Conservation (phyloP, 2,888 invertebrate species). For the Melanotus villosus region DNA sequence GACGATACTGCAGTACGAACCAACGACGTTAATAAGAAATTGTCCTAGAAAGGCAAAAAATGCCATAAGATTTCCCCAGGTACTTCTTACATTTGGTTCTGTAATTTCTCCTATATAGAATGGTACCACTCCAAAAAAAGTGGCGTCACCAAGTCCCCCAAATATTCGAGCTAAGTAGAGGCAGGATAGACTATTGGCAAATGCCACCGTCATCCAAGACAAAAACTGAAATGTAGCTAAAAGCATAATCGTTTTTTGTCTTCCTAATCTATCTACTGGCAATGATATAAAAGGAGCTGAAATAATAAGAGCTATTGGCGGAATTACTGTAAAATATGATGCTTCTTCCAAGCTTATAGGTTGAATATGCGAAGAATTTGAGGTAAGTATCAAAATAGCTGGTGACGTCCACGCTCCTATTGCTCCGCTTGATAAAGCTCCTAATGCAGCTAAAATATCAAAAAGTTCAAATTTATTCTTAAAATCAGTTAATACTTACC, state of each 20-base stretch:
- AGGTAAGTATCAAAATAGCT: constrained; percentile 43
- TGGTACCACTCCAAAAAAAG: constrained; percentile 53
- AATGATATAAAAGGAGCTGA: constrained; percentile 54
- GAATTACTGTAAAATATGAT: constrained; percentile 61
- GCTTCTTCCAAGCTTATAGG: constrained; percentile 54
- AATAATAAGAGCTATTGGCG: constrained; percentile 56
- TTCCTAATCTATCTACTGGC: constrained; percentile 58
- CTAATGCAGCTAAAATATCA: no score
- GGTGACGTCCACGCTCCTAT: constrained; percentile 54
- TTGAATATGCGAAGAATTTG: constrained; percentile 25
- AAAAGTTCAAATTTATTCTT: no score
- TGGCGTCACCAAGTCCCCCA: constrained; percentile 56
- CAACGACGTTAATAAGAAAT: constrained; percentile 69
- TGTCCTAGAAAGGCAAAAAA: constrained; percentile 52
- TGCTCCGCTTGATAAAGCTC: no score
- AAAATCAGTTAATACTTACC: no score
- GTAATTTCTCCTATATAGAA: constrained; percentile 59
- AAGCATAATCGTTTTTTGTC: constrained; percentile 56
- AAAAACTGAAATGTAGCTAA: constrained; percentile 58
- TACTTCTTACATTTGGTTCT: constrained; percentile 57
- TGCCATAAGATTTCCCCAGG: constrained; percentile 58
- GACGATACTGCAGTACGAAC: constrained; percentile 71
- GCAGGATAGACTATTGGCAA: constrained; percentile 53
- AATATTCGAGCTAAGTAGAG: constrained; percentile 59
- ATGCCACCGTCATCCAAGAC: constrained; percentile 54